phyloP scores from a whole-genome alignment of 2,888 invertebrate species.

The Melikaiella ostensackeni region DNA sequence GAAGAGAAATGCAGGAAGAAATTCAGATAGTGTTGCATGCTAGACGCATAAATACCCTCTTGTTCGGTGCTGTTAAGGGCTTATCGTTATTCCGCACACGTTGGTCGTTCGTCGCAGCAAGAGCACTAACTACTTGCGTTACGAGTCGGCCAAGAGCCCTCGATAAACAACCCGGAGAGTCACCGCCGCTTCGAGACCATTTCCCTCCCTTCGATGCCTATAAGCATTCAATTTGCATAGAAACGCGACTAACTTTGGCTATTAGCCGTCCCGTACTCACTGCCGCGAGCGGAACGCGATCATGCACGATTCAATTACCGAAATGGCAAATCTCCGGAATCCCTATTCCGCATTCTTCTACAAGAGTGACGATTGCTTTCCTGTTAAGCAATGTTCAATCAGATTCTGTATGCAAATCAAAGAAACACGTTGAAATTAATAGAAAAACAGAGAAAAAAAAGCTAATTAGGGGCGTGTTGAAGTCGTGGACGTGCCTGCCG shows the following conservation, averaged over 20 bases:
- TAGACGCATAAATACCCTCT: conserved; percentile 68
- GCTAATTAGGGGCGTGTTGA: too few relatives aligned
- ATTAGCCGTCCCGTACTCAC: conserved; percentile 63
- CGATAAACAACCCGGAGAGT: conserved; percentile 42
- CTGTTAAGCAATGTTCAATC: background rate
- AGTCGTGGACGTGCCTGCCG: too few relatives aligned
- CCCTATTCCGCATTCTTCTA: conserved; percentile 18
- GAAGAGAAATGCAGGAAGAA: conserved; percentile 60
- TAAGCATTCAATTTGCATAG: conserved; percentile 73
- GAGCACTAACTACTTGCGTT: conserved; percentile 71
- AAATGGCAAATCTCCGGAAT: conserved; percentile 30
- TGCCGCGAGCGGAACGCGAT: conserved; percentile 58
- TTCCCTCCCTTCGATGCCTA: conserved; percentile 62
- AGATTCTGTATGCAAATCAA: too few relatives aligned
- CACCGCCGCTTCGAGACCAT: conserved; percentile 48
- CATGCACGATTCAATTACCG: conserved; percentile 33
- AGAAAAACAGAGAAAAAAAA: too few relatives aligned
- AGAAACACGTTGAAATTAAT: too few relatives aligned
- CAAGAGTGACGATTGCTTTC: background rate
- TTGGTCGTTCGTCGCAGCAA: conserved; percentile 70
- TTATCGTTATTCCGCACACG: conserved; percentile 74
- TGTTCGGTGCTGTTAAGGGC: conserved; percentile 67
- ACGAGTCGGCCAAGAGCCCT: conserved; percentile 67
- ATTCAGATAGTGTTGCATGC: conserved; percentile 62
- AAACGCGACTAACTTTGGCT: conserved; percentile 73